Conservation (phyloP, 2,113 vertebrate species). For the Mohoua ochrocephala region DNA sequence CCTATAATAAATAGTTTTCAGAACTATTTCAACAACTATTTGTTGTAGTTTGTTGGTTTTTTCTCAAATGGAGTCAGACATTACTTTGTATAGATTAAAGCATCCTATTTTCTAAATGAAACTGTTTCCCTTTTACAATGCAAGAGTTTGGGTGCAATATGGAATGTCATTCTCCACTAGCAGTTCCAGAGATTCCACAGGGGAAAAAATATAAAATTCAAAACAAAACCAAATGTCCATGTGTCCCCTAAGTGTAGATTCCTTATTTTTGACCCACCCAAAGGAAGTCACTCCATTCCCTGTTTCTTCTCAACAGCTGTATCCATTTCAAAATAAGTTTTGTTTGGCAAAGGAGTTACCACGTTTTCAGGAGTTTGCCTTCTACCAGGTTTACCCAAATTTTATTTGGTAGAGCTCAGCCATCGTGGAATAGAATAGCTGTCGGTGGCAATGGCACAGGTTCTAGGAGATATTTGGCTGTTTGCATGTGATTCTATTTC, state of each 20-base stretch:
- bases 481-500: not conserved
- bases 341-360: not conserved
- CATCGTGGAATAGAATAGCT: not conserved
- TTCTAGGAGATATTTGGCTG: not conserved
- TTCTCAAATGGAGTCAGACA: not conserved
- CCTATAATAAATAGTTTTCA: not conserved
- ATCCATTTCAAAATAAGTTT: not conserved
- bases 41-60: not conserved
- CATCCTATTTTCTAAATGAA: not conserved
- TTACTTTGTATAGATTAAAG: not conserved
- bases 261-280: not conserved
- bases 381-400: not conserved
- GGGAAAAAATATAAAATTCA: not conserved
- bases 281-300: not conserved
- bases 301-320: not conserved
- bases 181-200: not conserved
- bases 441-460: rapidly evolving
- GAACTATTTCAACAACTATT: not conserved
- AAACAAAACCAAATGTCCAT: not conserved
- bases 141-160: not conserved
- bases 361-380: not conserved
- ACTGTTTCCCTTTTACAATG: not conserved
- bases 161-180: not conserved
- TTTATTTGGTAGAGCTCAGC: not conserved
- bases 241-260: not conserved